Conservation (phyloP, 2,113 vertebrate species). For the Psettodes erumei region DNA sequence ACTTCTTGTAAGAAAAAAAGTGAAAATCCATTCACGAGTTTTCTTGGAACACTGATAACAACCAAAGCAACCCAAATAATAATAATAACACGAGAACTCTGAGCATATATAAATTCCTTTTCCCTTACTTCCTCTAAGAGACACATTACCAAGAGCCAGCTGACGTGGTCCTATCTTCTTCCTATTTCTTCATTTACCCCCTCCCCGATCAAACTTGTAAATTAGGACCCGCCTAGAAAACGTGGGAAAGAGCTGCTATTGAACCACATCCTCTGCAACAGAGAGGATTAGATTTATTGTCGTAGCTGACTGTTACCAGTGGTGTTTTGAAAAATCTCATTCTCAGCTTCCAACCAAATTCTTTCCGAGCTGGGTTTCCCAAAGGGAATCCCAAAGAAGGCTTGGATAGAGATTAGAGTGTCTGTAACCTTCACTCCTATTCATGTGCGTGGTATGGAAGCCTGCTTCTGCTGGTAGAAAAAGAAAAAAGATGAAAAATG, state of each 20-base stretch:
- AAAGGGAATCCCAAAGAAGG: too few species aligned
- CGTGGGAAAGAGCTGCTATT: background rate
- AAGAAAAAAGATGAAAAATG: too few species aligned
- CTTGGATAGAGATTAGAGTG: too few species aligned
- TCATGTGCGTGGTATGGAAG: too few species aligned
- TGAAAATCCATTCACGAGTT: too few species aligned
- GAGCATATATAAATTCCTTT: background rate
- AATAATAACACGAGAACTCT: background rate
- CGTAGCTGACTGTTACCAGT: background rate
- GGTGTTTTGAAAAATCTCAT: background rate
- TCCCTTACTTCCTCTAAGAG: background rate
- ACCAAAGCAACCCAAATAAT: background rate
- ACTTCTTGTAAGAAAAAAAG: too few species aligned
- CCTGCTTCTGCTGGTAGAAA: too few species aligned
- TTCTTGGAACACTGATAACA: too few species aligned
- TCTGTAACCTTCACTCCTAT: too few species aligned
- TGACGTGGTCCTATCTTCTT: background rate
- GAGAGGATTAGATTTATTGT: background rate
- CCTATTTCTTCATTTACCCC: background rate
- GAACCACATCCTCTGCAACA: background rate
- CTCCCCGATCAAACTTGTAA: background rate
- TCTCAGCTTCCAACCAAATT: constrained; percentile 1
- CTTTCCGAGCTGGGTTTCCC: background rate
- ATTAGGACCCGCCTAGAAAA: too few species aligned
- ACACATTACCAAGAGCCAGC: background rate